Percentiles rank a stretch among this genome's conserved stretches.
These are phyloP conservation scores for Alviniconcha marisindica DNA, from an alignment of 1,140 invertebrate species.

Conservation along the genomic window DNA sequence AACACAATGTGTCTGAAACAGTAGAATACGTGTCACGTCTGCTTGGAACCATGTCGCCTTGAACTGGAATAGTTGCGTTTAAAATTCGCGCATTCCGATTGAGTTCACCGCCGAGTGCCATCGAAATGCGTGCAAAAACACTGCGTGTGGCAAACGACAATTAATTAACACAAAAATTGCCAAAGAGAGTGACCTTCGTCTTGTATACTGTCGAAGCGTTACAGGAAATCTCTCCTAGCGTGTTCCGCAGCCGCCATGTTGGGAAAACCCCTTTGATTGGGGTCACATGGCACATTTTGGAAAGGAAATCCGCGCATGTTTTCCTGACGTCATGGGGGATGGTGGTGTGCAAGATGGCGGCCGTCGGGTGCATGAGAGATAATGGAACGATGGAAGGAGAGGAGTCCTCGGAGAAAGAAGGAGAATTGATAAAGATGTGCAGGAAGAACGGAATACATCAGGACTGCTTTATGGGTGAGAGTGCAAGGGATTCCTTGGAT, in stretches of 20 bases:
- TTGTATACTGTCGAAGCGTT: too few relatives aligned
- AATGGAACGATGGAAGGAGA: constrained; percentile 56
- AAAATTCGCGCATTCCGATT: too few relatives aligned
- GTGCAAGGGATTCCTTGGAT: constrained; percentile 45
- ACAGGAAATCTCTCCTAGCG: constrained; percentile 16
- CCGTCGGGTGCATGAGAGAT: constrained; percentile 62
- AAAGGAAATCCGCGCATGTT: constrained; percentile 58
- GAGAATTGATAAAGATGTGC: constrained; percentile 51
- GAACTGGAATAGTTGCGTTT: too few relatives aligned
- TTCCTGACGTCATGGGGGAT: constrained; percentile 61
- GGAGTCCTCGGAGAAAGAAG: constrained; percentile 45
- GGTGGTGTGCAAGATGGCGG: constrained; percentile 69
- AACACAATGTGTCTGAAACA: too few relatives aligned
- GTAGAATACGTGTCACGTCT: too few relatives aligned
- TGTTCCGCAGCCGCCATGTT: constrained; percentile 13
- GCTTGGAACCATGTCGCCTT: too few relatives aligned
- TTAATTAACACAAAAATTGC: too few relatives aligned
- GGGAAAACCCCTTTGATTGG: constrained; percentile 53
- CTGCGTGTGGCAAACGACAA: too few relatives aligned
- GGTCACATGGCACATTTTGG: constrained; percentile 45
- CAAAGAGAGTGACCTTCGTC: too few relatives aligned
- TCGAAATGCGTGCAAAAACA: too few relatives aligned
- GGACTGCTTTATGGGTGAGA: constrained; percentile 47
- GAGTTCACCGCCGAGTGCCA: too few relatives aligned
- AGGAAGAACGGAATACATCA: constrained; percentile 62